Evolutionary conservation across 2,888 invertebrate genomes (phyloP), one percentile per base, ranked within the genome.

Genomic region (Tetramorium bicarinatum): DNA sequence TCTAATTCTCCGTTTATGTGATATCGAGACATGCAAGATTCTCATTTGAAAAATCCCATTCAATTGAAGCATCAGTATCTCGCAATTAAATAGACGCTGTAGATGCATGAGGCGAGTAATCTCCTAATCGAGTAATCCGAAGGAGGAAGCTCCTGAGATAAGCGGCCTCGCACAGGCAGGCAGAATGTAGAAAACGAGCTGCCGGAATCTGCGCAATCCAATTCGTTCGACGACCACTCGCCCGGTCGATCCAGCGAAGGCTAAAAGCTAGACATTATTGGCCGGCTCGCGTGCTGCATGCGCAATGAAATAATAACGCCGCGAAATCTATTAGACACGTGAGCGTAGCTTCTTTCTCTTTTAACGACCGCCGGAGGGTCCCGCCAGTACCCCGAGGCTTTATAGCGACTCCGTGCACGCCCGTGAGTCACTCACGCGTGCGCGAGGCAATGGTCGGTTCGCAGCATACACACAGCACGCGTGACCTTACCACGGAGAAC

Each of bases 261-360:
- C 82, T 76, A 77, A 79, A 71, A 62, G 79, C 66, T 74, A 79
- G 79, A 85, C 82, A 47, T 85, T 79, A 62, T 72, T 74, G 83
- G 62, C 74, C 80, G 11, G 84, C 88, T 93, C 89, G 92, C 92
- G 92, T 92, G 93, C 89, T 87, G 91, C 92, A 91, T 91, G 90
- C 90, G 87, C 90, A 91, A 91, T 91, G 90, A 92, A 92, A 93
- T 92, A 92, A 93, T 93, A 92, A 93, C 90, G 91, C 89, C 90
- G 91, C 90, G 91, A 92, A 93, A 92, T 93, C 92, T 92, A 93
- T 93, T 92, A 91, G 90, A 91, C 91, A 88, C 91, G 90, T 89
- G 90, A 92, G 90, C 89, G 82, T 71, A 34, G 71, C 77, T 85
- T 82, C 82, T 77, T 85, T 77, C 82, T 47, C 79, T 82, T 87